phyloP scores from a whole-genome alignment of 2,113 vertebrate species.

The Engystomops pustulosus region DNA sequence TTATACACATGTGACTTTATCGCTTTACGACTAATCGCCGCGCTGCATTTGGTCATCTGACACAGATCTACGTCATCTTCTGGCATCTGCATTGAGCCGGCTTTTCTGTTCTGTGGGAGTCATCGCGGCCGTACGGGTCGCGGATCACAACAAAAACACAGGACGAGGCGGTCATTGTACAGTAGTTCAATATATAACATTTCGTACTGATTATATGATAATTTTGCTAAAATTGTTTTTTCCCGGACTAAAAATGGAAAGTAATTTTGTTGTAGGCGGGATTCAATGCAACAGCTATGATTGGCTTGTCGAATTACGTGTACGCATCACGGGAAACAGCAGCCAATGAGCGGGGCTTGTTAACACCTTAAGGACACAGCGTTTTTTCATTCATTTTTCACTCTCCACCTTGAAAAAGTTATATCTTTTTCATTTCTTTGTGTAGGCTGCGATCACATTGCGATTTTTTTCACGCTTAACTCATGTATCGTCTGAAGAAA shows the following conservation, averaged over 20 bases:
- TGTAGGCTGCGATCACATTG: not conserved
- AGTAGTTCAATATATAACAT: no score
- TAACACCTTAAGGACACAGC: no score
- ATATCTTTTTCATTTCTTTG: no score
- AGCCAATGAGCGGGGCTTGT: not conserved
- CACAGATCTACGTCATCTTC: accelerated
- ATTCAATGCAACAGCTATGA: not conserved
- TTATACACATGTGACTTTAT: constrained; percentile 63
- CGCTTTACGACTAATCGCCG: constrained; percentile 49
- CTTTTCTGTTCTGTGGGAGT: not conserved
- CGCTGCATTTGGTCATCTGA: constrained; percentile 36
- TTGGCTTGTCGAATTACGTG: not conserved
- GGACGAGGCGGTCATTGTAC: not conserved
- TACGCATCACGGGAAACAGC: not conserved
- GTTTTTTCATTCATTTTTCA: no score
- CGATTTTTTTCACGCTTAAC: no score
- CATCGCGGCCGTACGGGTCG: not conserved
- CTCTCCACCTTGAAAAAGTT: no score
- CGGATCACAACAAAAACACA: not conserved
- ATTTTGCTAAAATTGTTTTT: not conserved
- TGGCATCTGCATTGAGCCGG: not conserved
- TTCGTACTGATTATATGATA: no score
- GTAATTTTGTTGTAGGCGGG: accelerated
- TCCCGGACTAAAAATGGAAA: constrained; percentile 29
- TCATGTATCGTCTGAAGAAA: no score